phyloP scores from a whole-genome alignment of 2,113 vertebrate genomes.

The Podocnemis expansa region DNA sequence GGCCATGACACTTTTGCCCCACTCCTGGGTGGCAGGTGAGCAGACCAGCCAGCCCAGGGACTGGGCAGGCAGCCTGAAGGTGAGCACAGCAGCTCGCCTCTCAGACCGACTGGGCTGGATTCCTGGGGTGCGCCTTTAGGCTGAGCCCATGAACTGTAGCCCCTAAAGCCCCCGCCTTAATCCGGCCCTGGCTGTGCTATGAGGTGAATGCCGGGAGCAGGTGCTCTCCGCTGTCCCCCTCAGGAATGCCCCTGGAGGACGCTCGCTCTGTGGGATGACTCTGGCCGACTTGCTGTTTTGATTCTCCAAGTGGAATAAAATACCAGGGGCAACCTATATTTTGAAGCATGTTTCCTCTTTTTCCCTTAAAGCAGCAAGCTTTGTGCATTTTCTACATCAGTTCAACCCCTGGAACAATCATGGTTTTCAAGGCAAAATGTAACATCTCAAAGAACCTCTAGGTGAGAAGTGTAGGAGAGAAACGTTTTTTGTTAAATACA shows the following conservation, averaged over 20 bases:
- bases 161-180: too few relatives aligned
- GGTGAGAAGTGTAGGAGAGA: constrained; percentile 35
- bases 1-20: too few relatives aligned
- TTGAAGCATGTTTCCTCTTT: not conserved
- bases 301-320: not conserved
- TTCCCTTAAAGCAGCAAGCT: not conserved
- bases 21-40: too few relatives aligned
- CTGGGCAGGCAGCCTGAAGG: too few relatives aligned
- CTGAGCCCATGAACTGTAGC: too few relatives aligned
- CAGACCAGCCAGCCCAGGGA: too few relatives aligned
- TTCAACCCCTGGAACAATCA: not conserved
- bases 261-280: fast-evolving
- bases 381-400: not conserved
- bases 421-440: constrained; percentile 19
- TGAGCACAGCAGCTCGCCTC: too few relatives aligned
- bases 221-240: too few relatives aligned
- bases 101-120: too few relatives aligned
- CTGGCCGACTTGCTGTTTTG: not conserved
- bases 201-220: too few relatives aligned
- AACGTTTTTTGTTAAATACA: not conserved
- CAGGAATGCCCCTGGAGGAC: not conserved
- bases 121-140: too few relatives aligned
- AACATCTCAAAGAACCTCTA: not conserved
- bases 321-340: not conserved
- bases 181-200: too few relatives aligned